Percentiles rank a stretch among this genome's conserved stretches.
These are phyloP conservation scores for Lepilemur septentrionalis DNA, from an alignment of 2,797 vertebrate species.

Conservation along the genomic window DNA sequence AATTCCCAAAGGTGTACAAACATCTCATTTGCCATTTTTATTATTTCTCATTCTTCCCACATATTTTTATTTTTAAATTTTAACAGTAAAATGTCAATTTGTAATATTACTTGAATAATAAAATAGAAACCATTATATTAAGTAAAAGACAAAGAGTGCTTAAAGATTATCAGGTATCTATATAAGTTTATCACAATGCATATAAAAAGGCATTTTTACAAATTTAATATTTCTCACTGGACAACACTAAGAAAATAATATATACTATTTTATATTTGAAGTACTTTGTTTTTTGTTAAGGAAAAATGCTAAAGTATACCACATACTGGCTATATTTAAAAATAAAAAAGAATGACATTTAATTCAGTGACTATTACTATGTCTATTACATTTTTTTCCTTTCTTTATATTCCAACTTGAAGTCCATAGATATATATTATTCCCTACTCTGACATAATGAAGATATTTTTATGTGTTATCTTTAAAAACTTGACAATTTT, in stretches of 20 bases:
- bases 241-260: neutral
- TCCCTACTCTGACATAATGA: neutral
- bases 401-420: neutral
- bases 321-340: neutral
- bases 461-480: neutral
- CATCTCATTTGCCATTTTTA: neutral
- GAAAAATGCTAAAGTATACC: neutral
- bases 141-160: neutral
- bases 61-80: constrained; percentile 35
- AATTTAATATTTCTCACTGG: neutral
- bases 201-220: neutral
- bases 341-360: neutral
- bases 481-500: neutral
- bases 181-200: neutral
- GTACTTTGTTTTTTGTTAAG: neutral
- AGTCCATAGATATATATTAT: neutral
- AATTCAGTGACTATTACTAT: neutral
- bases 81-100: constrained; percentile 24
- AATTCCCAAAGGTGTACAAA: neutral
- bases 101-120: constrained; percentile 13
- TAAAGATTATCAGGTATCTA: neutral
- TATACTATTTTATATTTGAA: neutral
- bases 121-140: neutral
- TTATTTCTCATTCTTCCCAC: neutral
- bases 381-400: neutral